Evolutionary conservation across 2,797 vertebrate genomes (phyloP).

Genomic region (Poecilia picta): DNA sequence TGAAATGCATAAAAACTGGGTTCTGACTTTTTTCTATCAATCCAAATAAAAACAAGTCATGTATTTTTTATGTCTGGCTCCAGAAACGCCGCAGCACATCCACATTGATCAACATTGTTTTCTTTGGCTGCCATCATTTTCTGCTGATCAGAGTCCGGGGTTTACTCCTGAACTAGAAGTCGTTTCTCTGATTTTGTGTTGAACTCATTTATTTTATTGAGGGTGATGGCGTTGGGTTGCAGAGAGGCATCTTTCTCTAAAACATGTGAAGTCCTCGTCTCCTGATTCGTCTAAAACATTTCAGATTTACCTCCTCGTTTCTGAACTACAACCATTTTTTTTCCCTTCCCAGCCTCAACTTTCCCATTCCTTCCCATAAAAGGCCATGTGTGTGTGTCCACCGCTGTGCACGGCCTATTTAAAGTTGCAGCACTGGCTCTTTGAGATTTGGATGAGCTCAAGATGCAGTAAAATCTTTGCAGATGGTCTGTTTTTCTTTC

Average conservation of each 20-base stretch:
- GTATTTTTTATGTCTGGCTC: not conserved
- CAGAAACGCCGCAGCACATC: too few species aligned
- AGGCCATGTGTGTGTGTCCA: not conserved
- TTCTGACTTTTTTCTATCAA: not conserved
- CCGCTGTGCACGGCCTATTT: not conserved
- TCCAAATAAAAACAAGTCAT: not conserved
- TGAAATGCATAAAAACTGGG: too few species aligned
- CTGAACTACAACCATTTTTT: constrained; percentile 10
- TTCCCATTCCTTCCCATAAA: constrained; percentile 1
- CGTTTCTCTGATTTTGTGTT: not conserved
- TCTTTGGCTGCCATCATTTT: not conserved
- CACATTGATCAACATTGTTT: not conserved
- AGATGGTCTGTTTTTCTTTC: constrained; percentile 33
- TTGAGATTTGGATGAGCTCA: constrained; percentile 39
- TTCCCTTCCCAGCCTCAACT: not conserved
- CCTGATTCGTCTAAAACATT: not conserved
- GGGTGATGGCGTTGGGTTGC: constrained; percentile 7
- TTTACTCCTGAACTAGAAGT: not conserved
- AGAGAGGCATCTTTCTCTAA: constrained; percentile 1
- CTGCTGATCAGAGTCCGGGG: not conserved
- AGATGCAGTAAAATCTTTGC: constrained; percentile 35
- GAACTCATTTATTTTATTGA: constrained; percentile 2
- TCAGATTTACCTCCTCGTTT: not conserved
- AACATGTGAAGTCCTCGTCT: constrained; percentile 8
- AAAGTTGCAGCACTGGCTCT: constrained; percentile 10